Evolutionary conservation across 2,888 invertebrate genomes (phyloP), one percentile per base, ranked within the genome.

Genomic region (Hyposoter didymator): DNA sequence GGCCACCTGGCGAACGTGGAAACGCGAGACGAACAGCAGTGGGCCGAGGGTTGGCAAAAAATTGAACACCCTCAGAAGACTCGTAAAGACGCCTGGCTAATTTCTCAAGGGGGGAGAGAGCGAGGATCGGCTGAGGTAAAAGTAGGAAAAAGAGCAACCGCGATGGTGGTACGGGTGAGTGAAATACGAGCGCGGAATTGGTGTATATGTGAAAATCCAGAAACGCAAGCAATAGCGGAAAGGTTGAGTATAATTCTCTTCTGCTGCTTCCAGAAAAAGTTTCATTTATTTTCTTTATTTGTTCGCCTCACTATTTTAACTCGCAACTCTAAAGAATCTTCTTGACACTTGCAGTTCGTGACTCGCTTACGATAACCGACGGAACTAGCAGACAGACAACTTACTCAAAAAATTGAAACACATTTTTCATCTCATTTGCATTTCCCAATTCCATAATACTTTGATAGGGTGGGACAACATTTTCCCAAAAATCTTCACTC

Each of bases 31-130:
- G 74, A 74, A 62, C 22, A 47, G 10, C 43, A 14, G 22, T 22
- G 59, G 49, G 49, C 32, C 10, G 43, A 55, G 66, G 67, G 69
- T 62, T 70, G 55, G 73, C 55, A 70, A 79, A 82, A 84, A 76
- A 80, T 86, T 84, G 67, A 86, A 84, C 82, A 82, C 82, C 69
- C 86, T 79, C 82, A 47, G 67, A 80, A 73, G 82, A 82, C 79
- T 84, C 84, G 76, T 86, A 84, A 86, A 82, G 78, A 82, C 70
- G 79, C 67, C 73, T 72, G 76, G 73, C 79, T 86, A 82, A 84
- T 82, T 86, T 86, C 76, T 72, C 64, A 72, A 76, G 73, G 62
- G 78, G 22, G 70, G 66, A 73, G 47, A 66, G 67, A 22, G 35
- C 52, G 45, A 78, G 62, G 62, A 47, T 49, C 43, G 70, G 47